Evolutionary conservation across 30 jellyfish, hydroid and myxozoan genomes (phyloP).

Genomic region (Aurelia coerulea): DNA sequence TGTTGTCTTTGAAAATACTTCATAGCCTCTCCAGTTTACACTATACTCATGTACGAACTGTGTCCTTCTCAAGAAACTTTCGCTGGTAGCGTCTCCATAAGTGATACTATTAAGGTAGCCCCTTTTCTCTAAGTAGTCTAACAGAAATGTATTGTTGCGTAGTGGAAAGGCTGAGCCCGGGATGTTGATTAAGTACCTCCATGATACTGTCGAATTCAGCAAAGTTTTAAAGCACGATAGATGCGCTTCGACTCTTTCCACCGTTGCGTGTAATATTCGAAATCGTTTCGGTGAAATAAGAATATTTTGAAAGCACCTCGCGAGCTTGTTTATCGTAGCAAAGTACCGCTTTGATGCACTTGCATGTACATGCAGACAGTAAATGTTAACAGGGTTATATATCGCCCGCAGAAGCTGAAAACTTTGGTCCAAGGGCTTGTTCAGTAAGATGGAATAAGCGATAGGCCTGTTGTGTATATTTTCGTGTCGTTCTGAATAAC

Average conservation of each 20-base stretch:
- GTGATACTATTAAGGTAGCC: conserved; percentile 63
- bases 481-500: not conserved
- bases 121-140: conserved; percentile 72
- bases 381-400: conserved; percentile 76
- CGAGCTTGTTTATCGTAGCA: conserved; percentile 37
- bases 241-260: conserved; percentile 80
- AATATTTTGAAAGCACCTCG: conserved; percentile 74
- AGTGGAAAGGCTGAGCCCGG: conserved; percentile 96
- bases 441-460: conserved; percentile 88
- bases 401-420: conserved; percentile 80
- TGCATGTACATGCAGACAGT: conserved; percentile 86
- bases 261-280: conserved; percentile 61
- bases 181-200: conserved; percentile 82
- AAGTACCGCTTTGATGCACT: conserved; percentile 46
- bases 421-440: conserved; percentile 92
- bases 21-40: conserved; percentile 57
- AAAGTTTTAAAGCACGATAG: conserved; percentile 74
- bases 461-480: conserved; percentile 38
- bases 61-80: conserved; percentile 67
- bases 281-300: conserved; percentile 58
- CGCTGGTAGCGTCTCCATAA: conserved; percentile 51
- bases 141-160: conserved; percentile 73
- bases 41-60: conserved; percentile 53
- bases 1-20: conserved; percentile 65
- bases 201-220: conserved; percentile 54